Conservation (phyloP, 2,113 vertebrate species). For the Mus spicilegus region DNA sequence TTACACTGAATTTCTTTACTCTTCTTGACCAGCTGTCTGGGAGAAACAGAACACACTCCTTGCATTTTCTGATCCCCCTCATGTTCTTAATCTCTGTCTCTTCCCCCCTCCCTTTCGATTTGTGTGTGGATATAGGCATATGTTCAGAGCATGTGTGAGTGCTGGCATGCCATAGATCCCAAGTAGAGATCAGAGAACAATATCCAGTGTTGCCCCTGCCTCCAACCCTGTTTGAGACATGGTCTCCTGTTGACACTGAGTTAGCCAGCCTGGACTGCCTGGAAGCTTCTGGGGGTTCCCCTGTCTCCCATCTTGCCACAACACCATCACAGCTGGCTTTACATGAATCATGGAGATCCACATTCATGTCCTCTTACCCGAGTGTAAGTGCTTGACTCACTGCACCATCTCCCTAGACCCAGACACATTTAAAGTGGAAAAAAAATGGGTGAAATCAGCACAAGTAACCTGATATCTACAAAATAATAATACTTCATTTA, state of each 20-base stretch:
- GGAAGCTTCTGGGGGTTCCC: too few species aligned
- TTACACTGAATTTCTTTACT: constrained; percentile 12
- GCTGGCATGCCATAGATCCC: background rate
- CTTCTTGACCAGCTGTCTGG: background rate
- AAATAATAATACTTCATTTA: background rate
- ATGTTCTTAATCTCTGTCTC: background rate
- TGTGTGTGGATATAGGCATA: background rate
- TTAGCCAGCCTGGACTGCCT: background rate
- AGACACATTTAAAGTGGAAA: background rate
- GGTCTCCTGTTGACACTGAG: background rate
- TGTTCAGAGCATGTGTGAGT: background rate
- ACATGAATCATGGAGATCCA: too few species aligned
- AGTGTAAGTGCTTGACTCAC: background rate
- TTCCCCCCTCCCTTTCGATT: background rate
- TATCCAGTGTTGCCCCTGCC: background rate
- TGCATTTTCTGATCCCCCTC: background rate
- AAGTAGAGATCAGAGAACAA: background rate
- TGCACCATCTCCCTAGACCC: too few species aligned
- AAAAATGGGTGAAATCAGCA: background rate
- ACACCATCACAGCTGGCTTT: too few species aligned
- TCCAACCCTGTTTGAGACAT: background rate
- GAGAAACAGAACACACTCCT: constrained; percentile 17
- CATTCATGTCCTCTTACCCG: background rate
- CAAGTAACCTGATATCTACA: background rate
- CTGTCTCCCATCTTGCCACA: background rate